phyloP scores from a whole-genome alignment of 1,140 invertebrate genomes.

The Caerostris darwini region DNA sequence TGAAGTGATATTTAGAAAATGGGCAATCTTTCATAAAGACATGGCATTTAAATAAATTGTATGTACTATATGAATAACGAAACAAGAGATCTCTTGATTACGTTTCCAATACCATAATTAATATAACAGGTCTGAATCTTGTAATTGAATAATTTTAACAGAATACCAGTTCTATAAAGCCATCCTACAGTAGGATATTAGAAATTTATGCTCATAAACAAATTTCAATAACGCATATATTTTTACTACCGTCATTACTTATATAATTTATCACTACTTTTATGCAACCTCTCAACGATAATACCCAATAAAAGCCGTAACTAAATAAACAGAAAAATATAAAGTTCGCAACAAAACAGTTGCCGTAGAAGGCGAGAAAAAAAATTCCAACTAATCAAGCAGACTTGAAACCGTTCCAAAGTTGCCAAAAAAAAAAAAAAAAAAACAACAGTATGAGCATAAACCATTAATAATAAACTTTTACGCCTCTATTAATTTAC shows the following conservation, averaged over 20 bases:
- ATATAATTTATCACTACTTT: neutral
- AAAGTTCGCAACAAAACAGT: neutral
- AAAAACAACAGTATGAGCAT: neutral
- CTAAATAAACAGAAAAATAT: neutral
- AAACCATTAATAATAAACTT: conserved; percentile 49
- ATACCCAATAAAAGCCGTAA: neutral
- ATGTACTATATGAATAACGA: no score
- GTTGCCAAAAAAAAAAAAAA: neutral
- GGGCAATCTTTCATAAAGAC: no score
- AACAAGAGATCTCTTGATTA: no score
- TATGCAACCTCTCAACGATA: neutral
- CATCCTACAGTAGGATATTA: no score
- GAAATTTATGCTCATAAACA: neutral
- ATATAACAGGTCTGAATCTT: no score
- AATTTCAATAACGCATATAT: neutral
- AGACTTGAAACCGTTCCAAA: no score
- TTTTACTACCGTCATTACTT: neutral
- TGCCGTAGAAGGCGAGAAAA: neutral
- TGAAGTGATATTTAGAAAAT: no score
- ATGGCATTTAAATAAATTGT: no score
- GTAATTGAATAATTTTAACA: no score
- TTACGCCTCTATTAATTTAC: conserved; percentile 43
- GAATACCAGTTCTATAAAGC: no score
- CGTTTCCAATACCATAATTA: no score
- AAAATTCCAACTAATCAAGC: neutral